These are phyloP conservation scores for Acanthochromis polyacanthus DNA, from an alignment of 2,113 vertebrate species.

Conservation along the genomic window DNA sequence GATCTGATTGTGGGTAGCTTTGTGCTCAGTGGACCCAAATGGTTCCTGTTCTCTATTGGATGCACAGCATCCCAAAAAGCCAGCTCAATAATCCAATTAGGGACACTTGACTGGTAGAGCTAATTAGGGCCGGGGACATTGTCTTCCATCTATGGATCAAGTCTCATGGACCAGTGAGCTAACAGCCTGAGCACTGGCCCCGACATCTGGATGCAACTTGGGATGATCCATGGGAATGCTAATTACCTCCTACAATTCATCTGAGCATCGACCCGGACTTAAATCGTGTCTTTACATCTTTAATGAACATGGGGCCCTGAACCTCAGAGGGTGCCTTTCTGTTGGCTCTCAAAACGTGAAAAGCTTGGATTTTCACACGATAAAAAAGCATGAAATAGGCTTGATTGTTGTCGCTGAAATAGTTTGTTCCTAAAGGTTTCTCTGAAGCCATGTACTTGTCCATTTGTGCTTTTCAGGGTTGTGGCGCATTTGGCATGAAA, in stretches of 20 bases:
- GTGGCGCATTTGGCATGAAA: conserved; percentile 8
- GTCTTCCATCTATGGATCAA: conserved; percentile 69
- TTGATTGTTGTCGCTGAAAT: conserved; percentile 35
- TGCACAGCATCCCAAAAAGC: conserved; percentile 44
- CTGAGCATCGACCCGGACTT: conserved; percentile 3
- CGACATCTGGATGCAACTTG: conserved; percentile 70
- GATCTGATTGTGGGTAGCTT: background rate
- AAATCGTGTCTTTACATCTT: conserved; percentile 34
- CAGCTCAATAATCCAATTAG: conserved; percentile 77
- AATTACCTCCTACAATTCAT: conserved; percentile 52
- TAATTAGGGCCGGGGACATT: conserved; percentile 73
- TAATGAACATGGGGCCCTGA: background rate
- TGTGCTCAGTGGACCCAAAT: conserved; percentile 9
- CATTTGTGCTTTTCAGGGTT: conserved; percentile 19
- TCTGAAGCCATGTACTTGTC: background rate
- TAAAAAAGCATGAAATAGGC: conserved; percentile 45
- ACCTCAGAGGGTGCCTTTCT: conserved; percentile 5
- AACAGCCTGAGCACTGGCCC: conserved; percentile 39
- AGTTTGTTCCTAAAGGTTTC: background rate
- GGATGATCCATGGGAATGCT: conserved; percentile 67
- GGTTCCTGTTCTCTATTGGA: conserved; percentile 15
- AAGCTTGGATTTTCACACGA: conserved; percentile 32
- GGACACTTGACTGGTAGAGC: conserved; percentile 80
- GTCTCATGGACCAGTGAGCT: conserved; percentile 69
- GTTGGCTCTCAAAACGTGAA: conserved; percentile 22